These are phyloP conservation scores for Neomonachus schauinslandi DNA, from an alignment of 2,113 vertebrate genomes.

Conservation along the genomic window DNA sequence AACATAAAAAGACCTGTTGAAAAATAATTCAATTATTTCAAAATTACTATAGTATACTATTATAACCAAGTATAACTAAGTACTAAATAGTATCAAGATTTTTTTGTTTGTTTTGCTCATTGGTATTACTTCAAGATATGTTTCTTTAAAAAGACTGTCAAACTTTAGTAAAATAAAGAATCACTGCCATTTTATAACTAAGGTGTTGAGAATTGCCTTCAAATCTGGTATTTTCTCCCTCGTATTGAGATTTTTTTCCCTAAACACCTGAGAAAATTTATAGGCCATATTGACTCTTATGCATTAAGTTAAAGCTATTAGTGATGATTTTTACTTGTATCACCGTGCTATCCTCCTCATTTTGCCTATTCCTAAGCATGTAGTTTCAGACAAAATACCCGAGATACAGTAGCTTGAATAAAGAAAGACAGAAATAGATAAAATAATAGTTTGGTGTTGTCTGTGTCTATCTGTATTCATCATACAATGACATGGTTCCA, in stretches of 20 bases:
- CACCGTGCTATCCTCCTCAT: not conserved
- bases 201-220: not conserved
- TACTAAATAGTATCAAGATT: not conserved
- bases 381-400: not conserved
- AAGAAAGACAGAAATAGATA: not conserved
- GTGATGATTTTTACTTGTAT: not conserved
- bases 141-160: not conserved
- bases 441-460: accelerated
- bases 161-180: not conserved
- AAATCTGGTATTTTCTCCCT: not conserved
- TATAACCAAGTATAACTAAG: not conserved
- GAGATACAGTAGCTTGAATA: not conserved
- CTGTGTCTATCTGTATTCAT: not conserved
- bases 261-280: not conserved
- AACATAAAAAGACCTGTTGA: slow-evolving; percentile 19
- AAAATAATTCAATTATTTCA: slow-evolving; percentile 26
- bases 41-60: not conserved
- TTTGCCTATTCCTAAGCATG: not conserved
- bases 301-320: not conserved
- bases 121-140: not conserved
- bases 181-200: not conserved
- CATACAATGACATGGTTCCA: not conserved
- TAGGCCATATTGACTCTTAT: not conserved
- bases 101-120: not conserved
- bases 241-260: not conserved